Base-by-base conservation (phyloP, 2,113 vertebrate genomes). In the Pholis gunnellus region DNA sequence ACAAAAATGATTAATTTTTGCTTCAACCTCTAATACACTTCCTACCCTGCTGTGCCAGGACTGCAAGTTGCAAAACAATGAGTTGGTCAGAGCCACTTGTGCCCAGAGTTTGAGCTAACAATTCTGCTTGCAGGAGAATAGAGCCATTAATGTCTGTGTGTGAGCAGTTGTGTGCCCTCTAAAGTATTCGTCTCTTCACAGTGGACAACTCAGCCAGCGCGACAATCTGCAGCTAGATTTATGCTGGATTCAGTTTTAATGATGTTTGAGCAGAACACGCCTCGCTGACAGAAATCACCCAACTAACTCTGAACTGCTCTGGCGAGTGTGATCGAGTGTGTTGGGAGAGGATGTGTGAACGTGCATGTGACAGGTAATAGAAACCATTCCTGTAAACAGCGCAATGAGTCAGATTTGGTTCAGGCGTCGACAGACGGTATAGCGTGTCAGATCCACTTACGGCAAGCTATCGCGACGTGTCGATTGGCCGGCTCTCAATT, bases 361-460 rank as follows among this genome's bases (percentile, higher is more conserved):
- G 22, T 31, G 64, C 6, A 3, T 74, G 72, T 78, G 80, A 86
- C 81, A 44, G 84, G 81, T 92, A 85, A 85, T 72, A 85, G 75
- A 89, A 89, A 75, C 82, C 78, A 64, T 52, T 84, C 81, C 82
- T 86, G 85, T 87, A 94, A 94, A 91, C 87, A 88, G 22, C 6
- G 14, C 82, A 88, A 87, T 75, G 84, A 88, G 82, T 80, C 56
- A 15, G 79, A 81, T 85, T 87, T 25, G 82, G 79, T 81, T 48
- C 57, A 66, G 75, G 76, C 42, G 76, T 89, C 57, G 57, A 80
- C 82, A 81, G 85, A 27, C n/a, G 54, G 17, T 22, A 18, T 68
- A 61, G 77, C 38, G 36, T 82, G 89, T 90, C 90, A 18, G 71
- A 72, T 88, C 87, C 90, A 89, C 84, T 94, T 88, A 82, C 72